A percentile compares a stretch with the other conserved stretches of the same genome.
phyloP scores from a whole-genome alignment of 2,113 vertebrate species.

The Lota lota region DNA sequence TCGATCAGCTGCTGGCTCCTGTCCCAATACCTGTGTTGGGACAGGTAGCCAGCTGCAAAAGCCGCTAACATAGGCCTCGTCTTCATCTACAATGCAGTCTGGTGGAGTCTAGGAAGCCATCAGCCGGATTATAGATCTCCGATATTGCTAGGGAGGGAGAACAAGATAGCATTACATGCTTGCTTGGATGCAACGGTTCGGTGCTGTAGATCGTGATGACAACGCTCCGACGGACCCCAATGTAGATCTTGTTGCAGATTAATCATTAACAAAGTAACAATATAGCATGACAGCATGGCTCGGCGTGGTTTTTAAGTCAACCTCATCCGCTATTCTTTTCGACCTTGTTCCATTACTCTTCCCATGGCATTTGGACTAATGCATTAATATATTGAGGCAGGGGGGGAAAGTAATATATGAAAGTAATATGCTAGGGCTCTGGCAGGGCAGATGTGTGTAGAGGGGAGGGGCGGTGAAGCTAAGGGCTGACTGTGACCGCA shows the following conservation, averaged over 20 bases:
- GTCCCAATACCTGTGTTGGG: conserved; percentile 53
- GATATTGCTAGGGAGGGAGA: conserved; percentile 21
- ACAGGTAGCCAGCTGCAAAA: conserved; percentile 42
- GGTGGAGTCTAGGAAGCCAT: conserved; percentile 17
- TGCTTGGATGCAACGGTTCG: conserved; percentile 1
- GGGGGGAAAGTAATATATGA: conserved; percentile 12
- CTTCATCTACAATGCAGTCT: conserved; percentile 16
- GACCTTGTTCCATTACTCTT: conserved; percentile 7
- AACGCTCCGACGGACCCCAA: not conserved
- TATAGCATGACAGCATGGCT: not conserved
- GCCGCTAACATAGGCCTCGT: conserved; percentile 11
- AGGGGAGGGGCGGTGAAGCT: too few relatives aligned
- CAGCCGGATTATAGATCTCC: conserved; percentile 27
- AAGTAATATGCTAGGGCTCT: conserved; percentile 37
- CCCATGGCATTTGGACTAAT: conserved; percentile 29
- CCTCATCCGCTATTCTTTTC: conserved; percentile 3
- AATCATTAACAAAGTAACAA: conserved; percentile 7
- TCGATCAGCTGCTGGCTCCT: conserved; percentile 63
- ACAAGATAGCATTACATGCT: conserved; percentile 28
- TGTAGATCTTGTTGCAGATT: conserved; percentile 1
- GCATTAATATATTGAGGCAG: conserved; percentile 33
- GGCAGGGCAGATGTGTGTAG: conserved; percentile 27
- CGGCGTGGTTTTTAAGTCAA: not conserved
- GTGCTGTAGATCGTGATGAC: conserved; percentile 1
- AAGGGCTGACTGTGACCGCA: too few relatives aligned